Evolutionary conservation across 2,888 invertebrate species (phyloP).

Genomic region (Fabriciana adippe): DNA sequence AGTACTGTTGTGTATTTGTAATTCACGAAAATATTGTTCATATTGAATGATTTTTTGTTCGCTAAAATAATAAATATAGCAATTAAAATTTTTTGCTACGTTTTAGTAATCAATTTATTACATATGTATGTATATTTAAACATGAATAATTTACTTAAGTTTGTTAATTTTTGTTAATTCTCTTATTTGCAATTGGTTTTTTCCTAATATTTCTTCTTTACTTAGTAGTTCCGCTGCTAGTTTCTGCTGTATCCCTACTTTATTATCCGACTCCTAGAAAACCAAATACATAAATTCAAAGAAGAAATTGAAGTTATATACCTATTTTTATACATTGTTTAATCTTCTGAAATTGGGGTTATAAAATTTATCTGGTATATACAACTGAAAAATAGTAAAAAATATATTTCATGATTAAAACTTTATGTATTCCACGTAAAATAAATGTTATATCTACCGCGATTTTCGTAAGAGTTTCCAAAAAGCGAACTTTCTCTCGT

Average conservation of each 20-base stretch:
- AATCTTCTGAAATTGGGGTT: slow-evolving; percentile 50
- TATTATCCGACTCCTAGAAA: slow-evolving; percentile 70
- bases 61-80: slow-evolving; percentile 46
- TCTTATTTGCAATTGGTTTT: slow-evolving; percentile 72
- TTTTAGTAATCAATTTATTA: neutral
- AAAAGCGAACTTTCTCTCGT: slow-evolving; percentile 70
- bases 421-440: neutral
- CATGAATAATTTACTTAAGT: slow-evolving; percentile 58
- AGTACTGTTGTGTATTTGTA: slow-evolving; percentile 61
- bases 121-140: neutral
- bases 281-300: slow-evolving; percentile 15
- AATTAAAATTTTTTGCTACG: neutral
- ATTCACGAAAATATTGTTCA: slow-evolving; percentile 65
- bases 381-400: slow-evolving; percentile 62
- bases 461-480: slow-evolving; percentile 73
- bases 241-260: slow-evolving; percentile 74
- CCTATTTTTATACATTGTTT: neutral
- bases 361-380: slow-evolving; percentile 62
- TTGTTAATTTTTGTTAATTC: slow-evolving; percentile 71
- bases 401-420: slow-evolving; percentile 1
- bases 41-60: slow-evolving; percentile 76
- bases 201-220: slow-evolving; percentile 71
- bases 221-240: slow-evolving; percentile 73
- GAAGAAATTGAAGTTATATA: neutral
- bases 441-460: slow-evolving; percentile 54